Percentiles rank a stretch among this genome's conserved stretches.
These are phyloP conservation scores for Trachelus iudaicus DNA, from an alignment of 2,888 invertebrate genomes.

Conservation along the genomic window DNA sequence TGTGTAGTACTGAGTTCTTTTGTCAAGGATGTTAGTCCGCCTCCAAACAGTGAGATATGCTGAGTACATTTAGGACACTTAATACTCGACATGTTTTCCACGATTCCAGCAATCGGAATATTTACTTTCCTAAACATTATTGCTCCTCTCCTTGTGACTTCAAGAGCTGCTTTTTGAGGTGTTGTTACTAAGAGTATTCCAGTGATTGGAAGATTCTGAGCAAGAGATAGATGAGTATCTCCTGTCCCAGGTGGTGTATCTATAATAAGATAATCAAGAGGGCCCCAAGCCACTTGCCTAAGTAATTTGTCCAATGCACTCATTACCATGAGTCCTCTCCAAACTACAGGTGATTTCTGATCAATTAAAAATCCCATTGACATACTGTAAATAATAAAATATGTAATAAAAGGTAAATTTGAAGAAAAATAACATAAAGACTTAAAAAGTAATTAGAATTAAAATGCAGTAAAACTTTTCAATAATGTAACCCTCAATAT, in stretches of 20 bases:
- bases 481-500: too few relatives aligned
- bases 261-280: constrained; percentile 87
- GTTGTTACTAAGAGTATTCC: constrained; percentile 93
- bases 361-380: constrained; percentile 94
- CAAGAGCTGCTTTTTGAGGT: constrained; percentile 87
- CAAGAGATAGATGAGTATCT: constrained; percentile 91
- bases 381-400: constrained; percentile 73
- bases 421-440: background rate
- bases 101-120: constrained; percentile 86
- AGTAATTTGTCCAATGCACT: constrained; percentile 89
- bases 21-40: constrained; percentile 73
- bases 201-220: constrained; percentile 87
- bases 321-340: constrained; percentile 98
- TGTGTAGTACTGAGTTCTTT: constrained; percentile 69
- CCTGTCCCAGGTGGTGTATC: constrained; percentile 98
- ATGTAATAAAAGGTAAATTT: background rate
- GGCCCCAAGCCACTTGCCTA: constrained; percentile 88
- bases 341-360: constrained; percentile 88
- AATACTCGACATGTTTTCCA: constrained; percentile 90
- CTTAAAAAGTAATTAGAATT: too few relatives aligned
- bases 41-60: constrained; percentile 80
- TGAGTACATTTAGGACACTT: constrained; percentile 82
- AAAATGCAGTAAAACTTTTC: too few relatives aligned
- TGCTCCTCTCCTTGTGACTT: constrained; percentile 87
- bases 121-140: constrained; percentile 88